Conservation (phyloP, 2,797 vertebrate genomes). For the Periparus ater region DNA sequence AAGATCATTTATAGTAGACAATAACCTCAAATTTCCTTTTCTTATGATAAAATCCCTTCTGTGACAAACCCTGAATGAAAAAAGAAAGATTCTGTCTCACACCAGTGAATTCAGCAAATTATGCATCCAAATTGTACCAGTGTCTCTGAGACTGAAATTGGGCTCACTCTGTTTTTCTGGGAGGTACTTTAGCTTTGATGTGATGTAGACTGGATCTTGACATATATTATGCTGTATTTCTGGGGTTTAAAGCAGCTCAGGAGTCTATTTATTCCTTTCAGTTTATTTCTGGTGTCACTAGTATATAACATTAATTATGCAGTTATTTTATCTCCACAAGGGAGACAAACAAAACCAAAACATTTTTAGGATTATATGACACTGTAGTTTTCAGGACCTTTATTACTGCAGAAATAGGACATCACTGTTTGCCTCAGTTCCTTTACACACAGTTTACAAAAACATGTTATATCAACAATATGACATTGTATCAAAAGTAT, state of each 20-base stretch:
- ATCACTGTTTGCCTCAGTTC: not conserved
- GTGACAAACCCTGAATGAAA: not conserved
- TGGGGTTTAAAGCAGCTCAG: constrained; percentile 11
- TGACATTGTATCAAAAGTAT: not conserved
- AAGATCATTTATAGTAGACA: not conserved
- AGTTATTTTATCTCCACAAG: not conserved
- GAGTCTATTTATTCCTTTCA: constrained; percentile 3
- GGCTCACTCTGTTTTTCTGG: not conserved
- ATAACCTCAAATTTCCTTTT: not conserved
- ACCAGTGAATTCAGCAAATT: not conserved
- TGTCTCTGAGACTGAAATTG: not conserved
- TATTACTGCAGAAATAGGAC: not conserved
- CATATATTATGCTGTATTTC: not conserved
- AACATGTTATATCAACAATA: not conserved
- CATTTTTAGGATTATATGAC: not conserved
- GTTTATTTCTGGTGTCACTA: constrained; percentile 7
- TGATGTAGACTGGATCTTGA: constrained; percentile 19
- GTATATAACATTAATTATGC: not conserved
- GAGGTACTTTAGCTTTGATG: not conserved
- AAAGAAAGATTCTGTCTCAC: not conserved
- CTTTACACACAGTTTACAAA: not conserved
- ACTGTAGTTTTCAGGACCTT: not conserved
- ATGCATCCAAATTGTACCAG: not conserved
- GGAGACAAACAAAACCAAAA: not conserved
- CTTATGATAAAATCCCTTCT: not conserved